These are phyloP conservation scores for Xestia xanthographa DNA, from an alignment of 2,888 invertebrate genomes.

Conservation along the genomic window DNA sequence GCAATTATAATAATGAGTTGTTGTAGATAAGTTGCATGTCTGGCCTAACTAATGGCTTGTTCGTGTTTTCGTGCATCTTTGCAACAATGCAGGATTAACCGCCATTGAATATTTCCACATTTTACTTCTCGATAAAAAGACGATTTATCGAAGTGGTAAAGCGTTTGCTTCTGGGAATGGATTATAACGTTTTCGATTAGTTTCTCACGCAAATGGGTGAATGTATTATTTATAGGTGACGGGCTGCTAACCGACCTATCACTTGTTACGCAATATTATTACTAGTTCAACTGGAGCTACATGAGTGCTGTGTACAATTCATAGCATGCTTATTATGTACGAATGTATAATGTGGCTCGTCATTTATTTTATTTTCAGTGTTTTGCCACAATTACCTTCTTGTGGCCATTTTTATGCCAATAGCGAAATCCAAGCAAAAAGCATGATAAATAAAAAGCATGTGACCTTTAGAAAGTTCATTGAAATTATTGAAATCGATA, in stretches of 20 bases:
- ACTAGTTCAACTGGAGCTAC: conserved; percentile 10
- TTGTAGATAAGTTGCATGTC: conserved; percentile 52
- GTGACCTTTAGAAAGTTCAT: not conserved
- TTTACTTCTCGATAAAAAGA: conserved; percentile 41
- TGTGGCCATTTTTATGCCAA: not conserved
- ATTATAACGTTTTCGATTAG: conserved; percentile 34
- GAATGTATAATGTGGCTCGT: not conserved
- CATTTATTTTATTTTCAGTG: not conserved
- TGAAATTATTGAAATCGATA: conserved; percentile 5
- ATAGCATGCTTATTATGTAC: not conserved
- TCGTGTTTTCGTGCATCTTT: conserved; percentile 56
- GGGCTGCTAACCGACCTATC: conserved; percentile 24
- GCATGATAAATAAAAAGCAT: too few species aligned
- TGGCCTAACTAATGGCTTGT: conserved; percentile 53
- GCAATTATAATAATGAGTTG: conserved; percentile 55
- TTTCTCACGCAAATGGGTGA: conserved; percentile 61
- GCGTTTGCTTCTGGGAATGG: conserved; percentile 38
- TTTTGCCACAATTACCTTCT: not conserved
- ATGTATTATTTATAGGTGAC: conserved; percentile 46
- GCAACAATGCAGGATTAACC: conserved; percentile 33
- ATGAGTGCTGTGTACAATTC: not conserved
- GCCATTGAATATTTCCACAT: conserved; percentile 39
- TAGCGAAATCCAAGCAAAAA: conserved; percentile 17
- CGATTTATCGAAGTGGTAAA: conserved; percentile 16
- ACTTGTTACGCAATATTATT: conserved; percentile 39